phyloP scores from a whole-genome alignment of 2,113 vertebrate species.

The Pachycephala philippinensis region DNA sequence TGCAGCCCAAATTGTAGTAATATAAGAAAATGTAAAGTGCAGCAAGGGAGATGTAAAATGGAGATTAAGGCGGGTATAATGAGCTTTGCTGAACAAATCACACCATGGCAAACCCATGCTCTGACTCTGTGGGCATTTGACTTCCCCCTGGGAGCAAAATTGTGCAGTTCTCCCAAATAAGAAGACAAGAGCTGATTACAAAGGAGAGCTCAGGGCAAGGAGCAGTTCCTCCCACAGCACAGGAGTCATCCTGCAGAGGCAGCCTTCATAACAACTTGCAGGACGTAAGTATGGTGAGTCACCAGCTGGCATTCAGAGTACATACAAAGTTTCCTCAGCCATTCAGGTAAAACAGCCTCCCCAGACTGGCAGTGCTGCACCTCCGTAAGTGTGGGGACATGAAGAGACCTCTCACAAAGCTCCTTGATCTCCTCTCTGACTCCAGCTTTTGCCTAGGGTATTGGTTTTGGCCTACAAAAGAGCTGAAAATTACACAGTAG shows the following conservation, averaged over 20 bases:
- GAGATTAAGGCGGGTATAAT: conserved; percentile 58
- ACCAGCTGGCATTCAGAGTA: neutral
- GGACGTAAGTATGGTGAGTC: neutral
- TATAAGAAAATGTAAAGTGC: conserved; percentile 55
- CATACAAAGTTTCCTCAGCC: neutral
- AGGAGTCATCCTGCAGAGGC: neutral
- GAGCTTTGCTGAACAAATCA: conserved; percentile 37
- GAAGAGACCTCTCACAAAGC: neutral
- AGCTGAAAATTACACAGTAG: neutral
- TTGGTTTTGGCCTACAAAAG: neutral
- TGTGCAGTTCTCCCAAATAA: neutral
- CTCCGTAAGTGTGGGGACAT: rapidly evolving
- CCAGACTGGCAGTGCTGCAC: neutral
- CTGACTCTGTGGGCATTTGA: neutral
- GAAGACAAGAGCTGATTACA: neutral
- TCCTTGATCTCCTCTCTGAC: neutral
- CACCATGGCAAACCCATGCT: neutral
- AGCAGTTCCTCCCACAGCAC: neutral
- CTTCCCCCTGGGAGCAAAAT: neutral
- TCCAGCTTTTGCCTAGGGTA: neutral
- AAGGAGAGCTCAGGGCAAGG: neutral
- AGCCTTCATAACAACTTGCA: neutral
- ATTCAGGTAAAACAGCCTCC: neutral
- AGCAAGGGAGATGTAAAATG: conserved; percentile 54
- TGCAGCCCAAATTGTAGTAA: conserved; percentile 39